Evolutionary conservation across 2,797 vertebrate genomes (phyloP).

Genomic region (Darevskia nairensis): DNA sequence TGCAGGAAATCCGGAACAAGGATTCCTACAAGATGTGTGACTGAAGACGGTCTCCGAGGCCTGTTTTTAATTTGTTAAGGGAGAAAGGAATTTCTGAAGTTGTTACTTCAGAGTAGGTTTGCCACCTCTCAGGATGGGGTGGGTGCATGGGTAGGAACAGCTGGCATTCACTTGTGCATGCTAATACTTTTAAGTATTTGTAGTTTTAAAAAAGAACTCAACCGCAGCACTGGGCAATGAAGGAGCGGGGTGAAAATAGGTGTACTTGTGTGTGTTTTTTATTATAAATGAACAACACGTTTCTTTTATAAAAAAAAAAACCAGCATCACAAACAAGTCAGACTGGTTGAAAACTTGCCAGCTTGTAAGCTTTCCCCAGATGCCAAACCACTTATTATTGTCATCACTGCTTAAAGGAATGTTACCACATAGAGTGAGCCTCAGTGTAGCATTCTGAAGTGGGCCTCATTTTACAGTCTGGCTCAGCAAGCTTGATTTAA

Average conservation of each 20-base stretch:
- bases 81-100: not conserved
- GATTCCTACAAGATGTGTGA: conserved; percentile 82
- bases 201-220: not conserved
- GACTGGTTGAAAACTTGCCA: conserved; percentile 15
- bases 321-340: not conserved
- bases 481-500: not conserved
- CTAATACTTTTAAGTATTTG: conserved; percentile 14
- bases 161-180: conserved; percentile 11
- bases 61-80: conserved; percentile 34
- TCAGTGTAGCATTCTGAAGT: not conserved
- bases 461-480: not conserved
- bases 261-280: not conserved
- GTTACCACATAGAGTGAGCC: conserved; percentile 1
- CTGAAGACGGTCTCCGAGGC: conserved; percentile 75
- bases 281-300: not conserved
- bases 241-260: not conserved
- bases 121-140: not conserved
- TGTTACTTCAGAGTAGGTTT: not conserved
- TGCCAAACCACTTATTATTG: conserved; percentile 20
- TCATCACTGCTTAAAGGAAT: conserved; percentile 17
- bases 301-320: no score
- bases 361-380: conserved; percentile 9
- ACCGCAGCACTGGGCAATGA: not conserved
- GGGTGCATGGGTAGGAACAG: not conserved
- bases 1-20: conserved; percentile 83